A percentile compares a stretch with the other conserved stretches of the same genome.
Conservation (phyloP, 2,888 invertebrate species). For the Thelaira solivaga region DNA sequence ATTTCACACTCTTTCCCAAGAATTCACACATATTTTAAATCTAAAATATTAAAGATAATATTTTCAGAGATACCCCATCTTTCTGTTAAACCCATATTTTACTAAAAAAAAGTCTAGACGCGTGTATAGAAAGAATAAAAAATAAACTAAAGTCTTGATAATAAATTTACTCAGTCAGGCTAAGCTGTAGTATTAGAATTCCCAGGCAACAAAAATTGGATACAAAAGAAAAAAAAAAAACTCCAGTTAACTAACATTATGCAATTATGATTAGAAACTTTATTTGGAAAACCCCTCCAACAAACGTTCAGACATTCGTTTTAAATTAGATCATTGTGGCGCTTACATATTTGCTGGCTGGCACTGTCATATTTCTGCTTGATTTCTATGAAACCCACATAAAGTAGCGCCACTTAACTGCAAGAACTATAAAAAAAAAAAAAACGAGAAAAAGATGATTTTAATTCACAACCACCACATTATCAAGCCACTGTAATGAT, state of each 20-base stretch:
- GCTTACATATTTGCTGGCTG: slow-evolving; percentile 46
- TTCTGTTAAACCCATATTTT: slow-evolving; percentile 17
- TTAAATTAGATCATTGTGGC: slow-evolving; percentile 56
- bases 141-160: background rate
- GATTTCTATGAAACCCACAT: slow-evolving; percentile 58
- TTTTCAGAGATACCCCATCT: slow-evolving; percentile 4
- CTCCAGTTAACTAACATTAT: slow-evolving; percentile 27
- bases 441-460: no score
- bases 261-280: slow-evolving; percentile 54
- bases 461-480: no score
- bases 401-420: slow-evolving; percentile 57
- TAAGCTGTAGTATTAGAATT: slow-evolving; percentile 49
- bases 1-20: no score
- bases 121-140: slow-evolving; percentile 22
- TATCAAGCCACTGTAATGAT: slow-evolving; percentile 32
- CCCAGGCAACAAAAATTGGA: background rate
- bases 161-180: slow-evolving; percentile 11
- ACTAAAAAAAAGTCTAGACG: slow-evolving; percentile 48
- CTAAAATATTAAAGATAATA: no score
- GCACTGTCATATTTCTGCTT: slow-evolving; percentile 36
- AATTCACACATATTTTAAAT: background rate
- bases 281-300: slow-evolving; percentile 50
- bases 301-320: slow-evolving; percentile 10
- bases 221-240: background rate
- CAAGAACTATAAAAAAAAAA: no score